Base-by-base conservation (phyloP, 2,797 vertebrate genomes). In the Lepilemur ruficaudatus region DNA sequence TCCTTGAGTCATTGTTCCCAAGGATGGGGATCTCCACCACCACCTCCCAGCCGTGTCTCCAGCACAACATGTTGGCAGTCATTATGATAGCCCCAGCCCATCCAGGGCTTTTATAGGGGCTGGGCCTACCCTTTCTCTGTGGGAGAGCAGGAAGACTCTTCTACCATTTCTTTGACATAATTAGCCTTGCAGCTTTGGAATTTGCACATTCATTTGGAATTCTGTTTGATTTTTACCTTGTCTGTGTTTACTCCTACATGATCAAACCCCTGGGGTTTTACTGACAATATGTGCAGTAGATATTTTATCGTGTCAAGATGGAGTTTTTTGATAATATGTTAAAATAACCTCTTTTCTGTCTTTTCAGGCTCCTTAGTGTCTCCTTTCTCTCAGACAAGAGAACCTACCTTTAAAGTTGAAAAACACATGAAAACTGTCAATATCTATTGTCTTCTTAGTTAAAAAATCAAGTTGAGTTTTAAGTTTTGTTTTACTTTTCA, bases 171-270 rank as follows among this genome's bases (percentile, higher is more conserved):
- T 94, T 73, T n/a, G 80, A 80, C 72, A 52, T 30, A 80, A 43
- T 92, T 94, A 92, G 80, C 83, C 67, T 69, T 96, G 81, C 94
- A 69, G 28, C 63, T 89, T 1, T 67, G 79, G 55, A 96, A 88
- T 41, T 90, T 35, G 79, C 23, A 65, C 32, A 35, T 13, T 55
- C 30, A 92, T 52, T 48, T 90, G 76, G 43, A 94, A 92, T 96
- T 98, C 91, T 75, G 55, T 97, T 97, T 97, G 67, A 92, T 87
- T 90, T 92, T 70, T 35, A 32, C 94, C 92, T 48, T 97, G 96
- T 96, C 22, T 65, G 67, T 85, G 8, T 86, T 88, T 96, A 57
- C 78, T 89, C 67, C 38, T 85, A 43, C 59, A n/a, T 32, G 69
- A 82, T 83, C 25, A 81, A 72, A 23, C 7, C 22, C 89, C 83